Percentiles rank a stretch among this genome's conserved stretches.
phyloP scores from a whole-genome alignment of 2,888 invertebrate genomes.

The Eurytoma californica region DNA sequence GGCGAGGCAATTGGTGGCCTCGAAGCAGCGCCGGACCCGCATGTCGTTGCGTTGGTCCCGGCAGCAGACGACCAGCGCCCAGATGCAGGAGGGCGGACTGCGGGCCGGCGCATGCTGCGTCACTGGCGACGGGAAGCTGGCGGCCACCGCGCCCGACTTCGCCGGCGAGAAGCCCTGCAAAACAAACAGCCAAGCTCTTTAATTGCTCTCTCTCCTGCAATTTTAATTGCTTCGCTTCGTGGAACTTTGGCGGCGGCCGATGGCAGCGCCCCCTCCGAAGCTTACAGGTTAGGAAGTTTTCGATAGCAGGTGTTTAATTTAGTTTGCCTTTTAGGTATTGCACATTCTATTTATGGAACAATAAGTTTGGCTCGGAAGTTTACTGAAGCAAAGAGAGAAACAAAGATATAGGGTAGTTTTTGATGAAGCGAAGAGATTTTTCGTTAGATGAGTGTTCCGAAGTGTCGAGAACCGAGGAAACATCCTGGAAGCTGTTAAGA shows the following conservation, averaged over 20 bases:
- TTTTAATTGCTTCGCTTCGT: neutral
- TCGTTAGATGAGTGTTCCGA: too few species aligned
- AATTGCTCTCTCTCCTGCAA: neutral
- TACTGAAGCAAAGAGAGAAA: too few species aligned
- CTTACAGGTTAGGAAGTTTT: too few species aligned
- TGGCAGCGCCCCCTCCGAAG: neutral
- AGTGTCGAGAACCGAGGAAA: too few species aligned
- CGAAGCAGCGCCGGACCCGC: constrained; percentile 79
- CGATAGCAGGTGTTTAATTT: too few species aligned
- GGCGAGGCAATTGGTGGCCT: constrained; percentile 83
- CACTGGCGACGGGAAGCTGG: constrained; percentile 70
- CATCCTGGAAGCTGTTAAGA: too few species aligned
- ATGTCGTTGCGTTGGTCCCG: neutral
- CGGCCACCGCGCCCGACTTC: constrained; percentile 60
- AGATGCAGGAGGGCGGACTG: constrained; percentile 81
- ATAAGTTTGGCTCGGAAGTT: too few species aligned
- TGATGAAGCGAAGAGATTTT: too few species aligned
- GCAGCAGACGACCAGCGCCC: constrained; percentile 87
- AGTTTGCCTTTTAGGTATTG: too few species aligned
- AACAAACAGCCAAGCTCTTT: neutral
- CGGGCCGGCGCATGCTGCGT: constrained; percentile 74
- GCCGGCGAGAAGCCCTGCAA: constrained; percentile 65
- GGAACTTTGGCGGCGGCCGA: neutral
- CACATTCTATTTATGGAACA: too few species aligned
- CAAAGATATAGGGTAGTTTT: too few species aligned